Evolutionary conservation across 2,888 invertebrate genomes (phyloP), one percentile per base, ranked within the genome.

Genomic region (Aethes cnicana): DNA sequence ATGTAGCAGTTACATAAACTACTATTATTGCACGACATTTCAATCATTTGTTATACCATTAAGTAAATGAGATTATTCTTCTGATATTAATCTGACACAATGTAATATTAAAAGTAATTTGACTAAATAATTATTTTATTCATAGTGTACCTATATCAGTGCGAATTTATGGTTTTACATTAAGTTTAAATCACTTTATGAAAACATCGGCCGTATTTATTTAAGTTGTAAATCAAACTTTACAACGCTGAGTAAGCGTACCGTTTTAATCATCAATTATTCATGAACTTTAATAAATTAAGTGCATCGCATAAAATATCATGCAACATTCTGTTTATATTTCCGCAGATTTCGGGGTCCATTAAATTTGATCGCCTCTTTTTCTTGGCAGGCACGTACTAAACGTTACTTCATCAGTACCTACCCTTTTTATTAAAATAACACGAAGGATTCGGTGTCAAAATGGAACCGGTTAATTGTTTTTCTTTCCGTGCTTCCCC

Each of bases 341-440:
- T 28, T 18, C 28, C 6, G n/a, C 36, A 26, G 9, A 36, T 20
- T 36, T 16, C 14, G n/a, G 20, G 8, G 12, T 20, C 26, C 26
- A 26, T 36, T 36, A 12, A 28, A 36, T 20, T 36, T 36, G 35
- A 12, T 36, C 20, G 23, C 20, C 11, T n/a, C 12, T 28, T 36
- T 47, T n/a, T 47, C 28, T 36, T 26, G 9, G 35, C 26, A 20
- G 26, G 26, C 46, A 36, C 46, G 26, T 47, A 30, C 42, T 25
- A 47, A 18, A 28, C 36, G 18, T 20, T 21, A 36, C 26, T 20
- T 14, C 20, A 14, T 47, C 28, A 28, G 28, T 47, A 36, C 20
- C 35, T n/a, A n/a, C n/a, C n/a, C n/a, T 36, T 47, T 46, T 46
- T 36, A 46, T 46, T 12, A 35, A 46, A 46, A 36, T 36, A 47